A percentile compares a stretch with the other conserved stretches of the same genome.
These are phyloP conservation scores for Parauchenoglanis ngamensis DNA, from an alignment of 2,797 vertebrate genomes.

Conservation along the genomic window DNA sequence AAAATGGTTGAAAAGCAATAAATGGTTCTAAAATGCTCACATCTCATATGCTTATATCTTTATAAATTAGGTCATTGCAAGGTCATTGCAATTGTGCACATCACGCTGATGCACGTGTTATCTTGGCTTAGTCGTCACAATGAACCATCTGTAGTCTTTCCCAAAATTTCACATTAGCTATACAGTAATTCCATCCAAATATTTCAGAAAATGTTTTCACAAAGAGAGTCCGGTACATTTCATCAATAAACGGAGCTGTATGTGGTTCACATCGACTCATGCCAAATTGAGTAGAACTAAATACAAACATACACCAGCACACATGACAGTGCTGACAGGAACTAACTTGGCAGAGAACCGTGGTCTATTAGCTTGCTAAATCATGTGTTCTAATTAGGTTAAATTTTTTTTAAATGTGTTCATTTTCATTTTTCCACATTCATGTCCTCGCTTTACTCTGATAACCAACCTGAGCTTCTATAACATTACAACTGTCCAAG, in stretches of 20 bases:
- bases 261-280: not conserved
- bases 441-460: not conserved
- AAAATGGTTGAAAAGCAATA: not conserved
- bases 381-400: not conserved
- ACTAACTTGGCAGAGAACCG: not conserved
- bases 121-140: not conserved
- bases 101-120: not conserved
- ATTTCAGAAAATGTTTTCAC: not conserved
- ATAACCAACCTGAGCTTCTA: too few species aligned
- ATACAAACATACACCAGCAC: not conserved
- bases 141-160: not conserved
- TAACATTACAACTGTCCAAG: not conserved
- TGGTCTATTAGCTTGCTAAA: slow-evolving; percentile 12
- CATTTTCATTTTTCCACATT: not conserved
- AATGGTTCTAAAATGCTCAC: not conserved
- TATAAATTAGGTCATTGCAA: not conserved
- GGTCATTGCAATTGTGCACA: not conserved
- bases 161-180: not conserved
- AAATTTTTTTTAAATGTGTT: not conserved
- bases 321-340: slow-evolving; percentile 8
- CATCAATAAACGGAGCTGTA: not conserved
- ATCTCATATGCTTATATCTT: not conserved
- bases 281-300: not conserved
- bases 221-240: not conserved
- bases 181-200: not conserved